phyloP scores from a whole-genome alignment of 2,113 vertebrate genomes.

The Lutjanus erythropterus region DNA sequence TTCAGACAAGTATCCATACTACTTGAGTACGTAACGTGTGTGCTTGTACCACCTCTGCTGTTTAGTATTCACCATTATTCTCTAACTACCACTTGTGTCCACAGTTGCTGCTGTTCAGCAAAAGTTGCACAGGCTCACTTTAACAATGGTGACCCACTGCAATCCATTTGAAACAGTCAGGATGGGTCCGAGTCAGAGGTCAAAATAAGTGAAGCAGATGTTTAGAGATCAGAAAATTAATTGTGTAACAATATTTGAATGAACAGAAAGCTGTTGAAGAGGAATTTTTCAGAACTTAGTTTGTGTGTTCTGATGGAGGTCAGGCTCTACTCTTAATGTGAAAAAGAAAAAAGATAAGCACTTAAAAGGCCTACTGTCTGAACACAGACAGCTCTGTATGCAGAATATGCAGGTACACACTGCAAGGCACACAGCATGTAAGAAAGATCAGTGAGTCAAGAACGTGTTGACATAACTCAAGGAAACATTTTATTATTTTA shows the following conservation, averaged over 20 bases:
- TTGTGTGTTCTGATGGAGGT: slow-evolving; percentile 4
- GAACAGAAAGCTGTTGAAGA: not conserved
- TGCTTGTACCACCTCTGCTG: too few relatives aligned
- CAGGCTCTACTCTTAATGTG: not conserved
- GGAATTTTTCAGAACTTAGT: not conserved
- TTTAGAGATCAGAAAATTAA: not conserved
- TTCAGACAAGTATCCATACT: too few relatives aligned
- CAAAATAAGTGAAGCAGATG: not conserved
- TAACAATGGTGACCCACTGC: not conserved
- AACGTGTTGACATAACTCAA: not conserved
- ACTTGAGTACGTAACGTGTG: too few relatives aligned
- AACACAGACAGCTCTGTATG: not conserved
- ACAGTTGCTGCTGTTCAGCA: not conserved
- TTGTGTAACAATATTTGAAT: not conserved
- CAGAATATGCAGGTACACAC: not conserved
- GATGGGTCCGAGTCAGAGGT: not conserved
- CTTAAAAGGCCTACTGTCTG: not conserved
- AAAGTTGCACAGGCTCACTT: not conserved
- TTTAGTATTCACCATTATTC: too few relatives aligned
- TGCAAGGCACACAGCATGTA: not conserved
- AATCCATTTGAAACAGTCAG: not conserved
- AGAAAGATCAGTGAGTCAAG: slow-evolving; percentile 21
- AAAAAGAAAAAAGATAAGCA: slow-evolving; percentile 12
- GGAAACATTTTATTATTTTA: not conserved
- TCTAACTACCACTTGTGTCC: not conserved